These are phyloP conservation scores for Aleiodes testaceus DNA, from an alignment of 2,888 invertebrate genomes.

Conservation along the genomic window DNA sequence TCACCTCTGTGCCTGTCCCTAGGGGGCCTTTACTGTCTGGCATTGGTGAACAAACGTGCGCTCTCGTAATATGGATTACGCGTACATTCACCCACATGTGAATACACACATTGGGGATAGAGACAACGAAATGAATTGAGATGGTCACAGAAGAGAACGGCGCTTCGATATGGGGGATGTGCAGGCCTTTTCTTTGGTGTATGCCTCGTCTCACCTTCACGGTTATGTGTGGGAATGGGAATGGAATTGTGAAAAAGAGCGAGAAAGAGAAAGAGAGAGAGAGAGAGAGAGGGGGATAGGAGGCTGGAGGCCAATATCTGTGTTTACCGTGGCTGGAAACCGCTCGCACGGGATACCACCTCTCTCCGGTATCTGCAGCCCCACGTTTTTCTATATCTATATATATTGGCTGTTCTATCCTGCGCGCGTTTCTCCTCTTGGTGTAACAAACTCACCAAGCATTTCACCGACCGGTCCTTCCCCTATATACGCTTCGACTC, in stretches of 20 bases:
- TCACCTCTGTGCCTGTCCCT: slow-evolving; percentile 35
- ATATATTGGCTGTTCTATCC: slow-evolving; percentile 32
- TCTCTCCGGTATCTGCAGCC: slow-evolving; percentile 41
- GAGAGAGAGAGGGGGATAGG: slow-evolving; percentile 21
- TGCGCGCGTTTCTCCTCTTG: slow-evolving; percentile 35
- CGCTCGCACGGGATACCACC: slow-evolving; percentile 40
- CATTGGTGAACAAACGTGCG: slow-evolving; percentile 11
- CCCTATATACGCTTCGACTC: slow-evolving; percentile 36
- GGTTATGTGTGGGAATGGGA: slow-evolving; percentile 44
- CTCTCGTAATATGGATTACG: slow-evolving; percentile 21
- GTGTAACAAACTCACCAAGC: slow-evolving; percentile 16
- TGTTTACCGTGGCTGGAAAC: slow-evolving; percentile 47
- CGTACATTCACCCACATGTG: slow-evolving; percentile 5
- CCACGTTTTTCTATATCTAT: slow-evolving; percentile 20
- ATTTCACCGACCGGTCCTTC: slow-evolving; percentile 34
- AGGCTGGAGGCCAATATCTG: slow-evolving; percentile 47
- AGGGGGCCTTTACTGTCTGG: slow-evolving; percentile 16
- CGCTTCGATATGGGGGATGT: neutral
- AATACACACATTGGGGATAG: slow-evolving; percentile 11
- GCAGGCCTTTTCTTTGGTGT: neutral
- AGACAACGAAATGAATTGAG: slow-evolving; percentile 46
- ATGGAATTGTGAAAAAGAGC: slow-evolving; percentile 45
- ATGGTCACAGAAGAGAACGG: slow-evolving; percentile 36
- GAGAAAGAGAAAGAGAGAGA: slow-evolving; percentile 28
- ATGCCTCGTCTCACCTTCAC: slow-evolving; percentile 9